phyloP scores from a whole-genome alignment of 1,140 invertebrate species.

The Pseudomyrmex sp. region DNA sequence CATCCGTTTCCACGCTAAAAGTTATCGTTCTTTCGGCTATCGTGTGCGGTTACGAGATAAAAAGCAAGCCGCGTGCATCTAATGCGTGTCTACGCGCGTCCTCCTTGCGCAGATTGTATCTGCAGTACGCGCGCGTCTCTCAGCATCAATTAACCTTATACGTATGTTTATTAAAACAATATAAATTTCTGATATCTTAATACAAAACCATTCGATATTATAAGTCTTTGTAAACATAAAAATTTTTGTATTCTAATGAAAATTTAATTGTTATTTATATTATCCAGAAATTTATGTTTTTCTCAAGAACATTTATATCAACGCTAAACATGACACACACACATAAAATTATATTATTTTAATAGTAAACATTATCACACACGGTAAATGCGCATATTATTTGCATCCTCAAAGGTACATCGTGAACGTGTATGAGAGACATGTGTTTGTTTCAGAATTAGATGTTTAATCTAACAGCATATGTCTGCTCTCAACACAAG shows the following conservation, averaged over 20 bases:
- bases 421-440: neutral
- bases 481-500: neutral
- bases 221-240: too few species aligned
- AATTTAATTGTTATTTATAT: too few species aligned
- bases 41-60: slow-evolving; percentile 30
- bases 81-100: slow-evolving; percentile 7
- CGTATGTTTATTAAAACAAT: slow-evolving; percentile 1
- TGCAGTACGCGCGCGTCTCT: slow-evolving; percentile 33
- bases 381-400: neutral
- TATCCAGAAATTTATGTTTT: too few species aligned
- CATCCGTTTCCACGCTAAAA: too few species aligned
- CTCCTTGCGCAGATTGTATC: slow-evolving; percentile 34
- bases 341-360: too few species aligned
- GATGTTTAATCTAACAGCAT: neutral
- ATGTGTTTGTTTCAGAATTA: neutral
- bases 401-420: neutral
- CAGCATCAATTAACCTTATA: slow-evolving; percentile 30
- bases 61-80: neutral
- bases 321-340: too few species aligned
- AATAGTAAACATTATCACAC: too few species aligned
- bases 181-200: neutral
- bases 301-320: too few species aligned
- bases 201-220: too few species aligned
- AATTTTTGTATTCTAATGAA: too few species aligned
- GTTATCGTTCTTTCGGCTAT: neutral